Base-by-base conservation (phyloP, 53 echinoderm and acorn worm genomes). In the Glandiceps talaboti region DNA sequence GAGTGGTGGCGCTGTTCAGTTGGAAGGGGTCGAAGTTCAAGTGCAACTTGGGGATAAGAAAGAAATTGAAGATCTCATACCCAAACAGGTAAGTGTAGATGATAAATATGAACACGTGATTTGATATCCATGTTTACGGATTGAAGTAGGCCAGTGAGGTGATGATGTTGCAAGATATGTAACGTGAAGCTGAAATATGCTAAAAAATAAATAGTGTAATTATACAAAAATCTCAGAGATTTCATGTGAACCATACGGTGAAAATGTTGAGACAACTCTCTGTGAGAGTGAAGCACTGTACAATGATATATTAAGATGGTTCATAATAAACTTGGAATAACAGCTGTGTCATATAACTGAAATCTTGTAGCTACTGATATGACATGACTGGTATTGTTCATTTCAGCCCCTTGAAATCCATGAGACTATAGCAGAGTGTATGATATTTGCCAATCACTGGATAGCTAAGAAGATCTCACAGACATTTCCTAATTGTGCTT, bases 371-470 rank as follows among this genome's bases (percentile, higher is more conserved):
- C n/a, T n/a, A n/a, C n/a, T n/a, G n/a, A n/a, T n/a, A n/a, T n/a
- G n/a, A n/a, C n/a, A n/a, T n/a, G n/a, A n/a, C n/a, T n/a, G n/a
- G n/a, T n/a, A n/a, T n/a, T n/a, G n/a, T n/a, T 45, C 64, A 31
- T 81, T 31, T 14, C 79, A 99, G 99, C 89, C 99, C 0, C 83
- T 99, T 86, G 99, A 99, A 84, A 99, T 99, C 31, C 99, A 99
- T 86, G 99, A 99, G 76, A 99, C 99, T 1, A 99, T 99, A 77
- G 99, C 99, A 14, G 99, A 99, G 83, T 94, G 99, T 83, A 99
- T 99, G 99, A 99, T 99, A 74, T 99, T 94, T 81, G 93, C 99
- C 79, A 99, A 99, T 77, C 91, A 99, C 79, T 99, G 99, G 99
- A 93, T 99, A 0, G 99, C 99, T 0, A 99, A 85, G 86, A 93